Evolutionary conservation across 2,888 invertebrate genomes (phyloP).

Genomic region (Pterostichus madidus): DNA sequence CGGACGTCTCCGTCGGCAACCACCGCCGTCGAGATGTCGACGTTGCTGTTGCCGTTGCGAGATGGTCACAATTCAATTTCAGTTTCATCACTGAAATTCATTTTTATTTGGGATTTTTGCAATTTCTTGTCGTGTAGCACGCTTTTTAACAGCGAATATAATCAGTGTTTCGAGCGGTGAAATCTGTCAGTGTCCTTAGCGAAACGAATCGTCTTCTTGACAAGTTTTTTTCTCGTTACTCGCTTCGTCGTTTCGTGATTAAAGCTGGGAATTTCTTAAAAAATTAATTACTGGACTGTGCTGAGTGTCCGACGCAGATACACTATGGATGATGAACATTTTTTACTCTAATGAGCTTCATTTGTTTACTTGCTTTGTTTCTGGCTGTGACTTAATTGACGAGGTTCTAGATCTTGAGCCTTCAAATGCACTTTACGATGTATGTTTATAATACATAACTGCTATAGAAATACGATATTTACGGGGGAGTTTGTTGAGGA

Average conservation of each 20-base stretch:
- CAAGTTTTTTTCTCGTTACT: slow-evolving; percentile 50
- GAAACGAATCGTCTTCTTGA: slow-evolving; percentile 36
- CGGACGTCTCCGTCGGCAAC: slow-evolving; percentile 10
- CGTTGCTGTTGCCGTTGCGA: not conserved
- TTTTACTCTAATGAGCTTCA: slow-evolving; percentile 51
- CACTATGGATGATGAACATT: slow-evolving; percentile 24
- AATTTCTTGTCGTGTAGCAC: slow-evolving; percentile 45
- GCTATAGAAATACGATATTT: no score
- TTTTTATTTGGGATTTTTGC: slow-evolving; percentile 60
- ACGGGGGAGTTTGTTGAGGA: no score
- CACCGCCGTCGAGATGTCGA: not conserved
- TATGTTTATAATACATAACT: no score
- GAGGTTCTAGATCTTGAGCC: not conserved
- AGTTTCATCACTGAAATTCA: slow-evolving; percentile 63
- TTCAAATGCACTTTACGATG: no score
- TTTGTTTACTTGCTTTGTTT: slow-evolving; percentile 36
- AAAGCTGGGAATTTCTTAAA: slow-evolving; percentile 50
- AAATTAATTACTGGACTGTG: slow-evolving; percentile 54
- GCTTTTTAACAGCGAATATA: slow-evolving; percentile 61
- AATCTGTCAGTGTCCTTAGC: slow-evolving; percentile 58
- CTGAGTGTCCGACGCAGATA: slow-evolving; percentile 50
- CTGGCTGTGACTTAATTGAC: slow-evolving; percentile 18
- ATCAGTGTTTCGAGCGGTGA: slow-evolving; percentile 42
- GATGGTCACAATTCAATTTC: slow-evolving; percentile 60
- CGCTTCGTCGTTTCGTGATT: slow-evolving; percentile 33